Percentiles rank a stretch among this genome's conserved stretches.
Evolutionary conservation across 2,888 invertebrate genomes (phyloP).

Genomic region (Oscheius myriophilus): DNA sequence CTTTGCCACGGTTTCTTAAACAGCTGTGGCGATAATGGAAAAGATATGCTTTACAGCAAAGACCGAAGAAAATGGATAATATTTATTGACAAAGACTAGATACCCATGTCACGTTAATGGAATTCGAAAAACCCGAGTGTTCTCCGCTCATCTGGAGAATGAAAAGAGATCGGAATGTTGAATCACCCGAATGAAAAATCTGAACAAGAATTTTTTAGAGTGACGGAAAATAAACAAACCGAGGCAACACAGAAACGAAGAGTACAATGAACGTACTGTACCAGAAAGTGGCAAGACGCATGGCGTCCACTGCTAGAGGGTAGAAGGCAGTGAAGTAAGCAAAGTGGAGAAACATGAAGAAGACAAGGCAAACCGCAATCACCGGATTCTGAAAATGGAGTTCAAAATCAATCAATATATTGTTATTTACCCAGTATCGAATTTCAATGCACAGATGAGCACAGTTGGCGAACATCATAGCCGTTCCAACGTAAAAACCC

Average conservation of each 20-base stretch:
- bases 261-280: too few relatives aligned
- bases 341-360: slow-evolving; percentile 56
- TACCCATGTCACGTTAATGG: too few relatives aligned
- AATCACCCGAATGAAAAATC: slow-evolving; percentile 30
- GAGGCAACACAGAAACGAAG: too few relatives aligned
- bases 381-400: slow-evolving; percentile 46
- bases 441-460: slow-evolving; percentile 85
- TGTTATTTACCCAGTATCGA: slow-evolving; percentile 37
- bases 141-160: too few relatives aligned
- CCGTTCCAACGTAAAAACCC: slow-evolving; percentile 86
- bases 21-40: too few relatives aligned
- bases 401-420: slow-evolving; percentile 1
- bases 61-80: too few relatives aligned
- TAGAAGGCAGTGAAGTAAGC: slow-evolving; percentile 33
- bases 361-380: slow-evolving; percentile 46
- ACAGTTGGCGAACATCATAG: slow-evolving; percentile 87
- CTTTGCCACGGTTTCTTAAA: too few relatives aligned
- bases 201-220: slow-evolving; percentile 33
- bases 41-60: too few relatives aligned
- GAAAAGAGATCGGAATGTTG: slow-evolving; percentile 18
- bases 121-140: too few relatives aligned
- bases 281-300: slow-evolving; percentile 20
- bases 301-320: slow-evolving; percentile 15
- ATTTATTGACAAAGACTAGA: too few relatives aligned
- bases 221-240: too few relatives aligned